phyloP scores from a whole-genome alignment of 2,113 vertebrate genomes.

The Electrona antarctica region DNA sequence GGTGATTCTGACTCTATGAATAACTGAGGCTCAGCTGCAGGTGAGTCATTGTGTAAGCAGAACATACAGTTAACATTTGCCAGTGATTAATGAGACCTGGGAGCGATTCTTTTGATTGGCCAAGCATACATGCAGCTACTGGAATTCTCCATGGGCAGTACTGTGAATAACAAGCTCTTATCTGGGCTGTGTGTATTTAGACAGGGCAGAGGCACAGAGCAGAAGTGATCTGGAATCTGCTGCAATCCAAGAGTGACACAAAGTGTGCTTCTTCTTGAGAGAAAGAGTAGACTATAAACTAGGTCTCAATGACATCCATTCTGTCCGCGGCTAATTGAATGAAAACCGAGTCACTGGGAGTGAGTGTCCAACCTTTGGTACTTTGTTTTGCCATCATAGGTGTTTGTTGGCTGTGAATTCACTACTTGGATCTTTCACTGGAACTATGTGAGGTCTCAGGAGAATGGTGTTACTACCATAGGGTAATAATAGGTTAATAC shows the following conservation, averaged over 20 bases:
- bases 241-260: not conserved
- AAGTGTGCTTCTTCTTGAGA: not conserved
- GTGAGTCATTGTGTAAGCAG: constrained; percentile 45
- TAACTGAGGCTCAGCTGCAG: not conserved
- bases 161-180: constrained; percentile 28
- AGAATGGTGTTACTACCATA: not conserved
- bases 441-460: not conserved
- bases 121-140: not conserved
- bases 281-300: not conserved
- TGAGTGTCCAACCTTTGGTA: not conserved
- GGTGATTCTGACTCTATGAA: not conserved
- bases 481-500: no score
- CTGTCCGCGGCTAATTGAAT: not conserved
- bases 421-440: not conserved
- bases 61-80: not conserved
- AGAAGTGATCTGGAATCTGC: not conserved
- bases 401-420: not conserved
- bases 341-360: not conserved
- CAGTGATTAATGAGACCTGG: constrained; percentile 3
- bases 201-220: not conserved
- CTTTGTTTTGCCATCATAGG: not conserved
- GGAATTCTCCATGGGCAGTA: not conserved
- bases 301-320: not conserved
- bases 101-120: constrained; percentile 6
- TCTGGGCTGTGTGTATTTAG: constrained; percentile 17